Base-by-base conservation (phyloP, 2,888 invertebrate species). In the Leptinotarsa haldemani region DNA sequence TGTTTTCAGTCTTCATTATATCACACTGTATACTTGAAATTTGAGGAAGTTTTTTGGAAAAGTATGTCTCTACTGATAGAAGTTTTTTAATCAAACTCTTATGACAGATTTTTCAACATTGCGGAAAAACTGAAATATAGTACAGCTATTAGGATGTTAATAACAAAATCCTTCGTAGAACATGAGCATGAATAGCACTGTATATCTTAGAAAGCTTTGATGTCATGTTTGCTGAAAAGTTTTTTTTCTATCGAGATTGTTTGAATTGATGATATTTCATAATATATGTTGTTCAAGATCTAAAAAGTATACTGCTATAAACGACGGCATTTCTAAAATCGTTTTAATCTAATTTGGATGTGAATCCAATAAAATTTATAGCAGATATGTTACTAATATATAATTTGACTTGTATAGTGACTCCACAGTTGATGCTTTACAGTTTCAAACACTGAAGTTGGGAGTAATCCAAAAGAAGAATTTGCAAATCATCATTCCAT, bases 361-460 rank as follows among this genome's bases (percentile, higher is more conserved):
- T 5, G 18, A 52, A 52, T 9, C 9, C 5, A 52, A 52, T 52
- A 52, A 18, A 40, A 40, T 40, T 40, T 9, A 18, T 52, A 52
- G 52, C 52, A 52, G 12, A 52, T 4, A 18, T 18, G 52, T 52
- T 52, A 16, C 9, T 4, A 52, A n/a, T 52, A 52, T 52, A n/a
- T 52, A 52, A 52, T 52, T 52, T 52, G 16, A 52, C 16, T 52
- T 52, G 52, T 52, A 18, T 52, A 52, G 52, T 52, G 52, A n/a
- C 52, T n/a, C 52, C 52, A 52, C 52, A 52, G 52, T 16, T 18
- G 5, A 52, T 40, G 2, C 40, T 40, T 40, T 30, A 30, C 9
- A 9, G 9, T 30, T 30, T 30, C 9, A 9, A 30, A 30, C 30
- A 30, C 30, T 30, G 30, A 30, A 30, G 7, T 30, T 1, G 9